Base-by-base conservation (phyloP, 2,113 vertebrate genomes). In the Lepisosteus oculatus region DNA sequence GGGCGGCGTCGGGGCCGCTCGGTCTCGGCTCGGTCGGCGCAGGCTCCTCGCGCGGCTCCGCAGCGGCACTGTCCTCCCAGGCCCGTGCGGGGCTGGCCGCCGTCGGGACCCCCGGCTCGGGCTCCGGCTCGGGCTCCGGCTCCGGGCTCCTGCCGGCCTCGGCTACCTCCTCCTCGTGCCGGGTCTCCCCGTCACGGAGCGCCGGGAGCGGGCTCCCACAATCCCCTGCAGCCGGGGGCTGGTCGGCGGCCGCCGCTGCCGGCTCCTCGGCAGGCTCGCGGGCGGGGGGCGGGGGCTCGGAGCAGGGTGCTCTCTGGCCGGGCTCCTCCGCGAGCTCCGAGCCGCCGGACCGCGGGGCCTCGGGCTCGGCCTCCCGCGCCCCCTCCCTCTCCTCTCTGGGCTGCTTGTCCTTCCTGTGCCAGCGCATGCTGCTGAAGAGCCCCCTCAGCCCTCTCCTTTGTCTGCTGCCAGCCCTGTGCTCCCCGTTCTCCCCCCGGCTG, bases 301-400 rank as follows among this genome's bases (percentile, higher is more conserved):
- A 45, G 80, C 85, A 72, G 88, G 84, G 85, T 86, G 88, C 78
- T 92, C 93, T 74, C 94, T 95, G 85, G 95, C 93, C 79, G 95
- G 96, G 81, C 97, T 95, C 82, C 96, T 90, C 80, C 95, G 97
- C 85, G 93, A 95, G 0, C 95, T 92, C 1, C 90, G 89, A 11
- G 91, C 91, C 3, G 89, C 89, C 82, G 88, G 88, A 13, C 91
- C 63, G 86, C 67, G 95, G 84, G 45, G 47, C 77, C 2, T 78
- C 57, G 42, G 78, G 80, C 8, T 42, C 82, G 43, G 72, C 79
- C 68, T 86, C 84, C 0, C 82, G 75, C 73, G 79, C 41, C 67
- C 77, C 80, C 47, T 77, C 87, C 0, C 86, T 84, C 57, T 90
- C 92, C 61, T 90, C 92, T 78, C 86, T 87, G 70, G 83, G 86